Evolutionary conservation across 2,888 invertebrate species (phyloP), one percentile per base, ranked within the genome.

Genomic region (Yponomeuta sedellus): DNA sequence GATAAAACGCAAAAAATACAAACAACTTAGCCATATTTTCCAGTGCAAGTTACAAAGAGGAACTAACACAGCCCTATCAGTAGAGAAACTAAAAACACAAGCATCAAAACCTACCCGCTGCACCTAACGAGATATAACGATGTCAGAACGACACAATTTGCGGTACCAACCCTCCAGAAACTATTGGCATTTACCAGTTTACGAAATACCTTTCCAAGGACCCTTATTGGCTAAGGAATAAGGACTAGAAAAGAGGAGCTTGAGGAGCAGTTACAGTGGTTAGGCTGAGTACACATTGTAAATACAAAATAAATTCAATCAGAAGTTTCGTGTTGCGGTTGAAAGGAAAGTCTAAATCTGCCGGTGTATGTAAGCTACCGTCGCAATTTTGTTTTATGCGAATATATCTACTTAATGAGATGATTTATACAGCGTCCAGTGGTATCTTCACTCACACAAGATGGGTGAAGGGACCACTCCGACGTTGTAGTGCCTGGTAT

Each of bases 61-160:
- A 16, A 52, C 44, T 16, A 52, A 52, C 44, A 52, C 44, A 52
- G 44, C 12, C 2, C 44, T 44, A 44, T 44, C 44, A 16, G 16
- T 12, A 16, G 3, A 5, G 12, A 16, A 52, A 52, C 44, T 52
- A 52, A 52, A 52, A 52, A 52, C 44, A 52, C 1, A 52, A 52
- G 44, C 44, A 52, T 52, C 44, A 52, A 16, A 52, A 52, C 34
- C 44, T 52, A 52, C 44, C 44, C 44, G 44, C 44, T 52, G 44
- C 16, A 52, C 16, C 39, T 62, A 62, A 62, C 62, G 39, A 62
- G 62, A 62, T 40, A 19, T 62, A 62, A 39, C 62, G 39, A 19
- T 39, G 19, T 34, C 62, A 34, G 39, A 16, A 40, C 39, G 34
- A 62, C 62, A 62, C 62, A 62, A 62, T 62, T 62, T 62, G 62